These are phyloP conservation scores for Oxygymnocypris stewartii DNA, from an alignment of 2,113 vertebrate genomes.

Conservation along the genomic window DNA sequence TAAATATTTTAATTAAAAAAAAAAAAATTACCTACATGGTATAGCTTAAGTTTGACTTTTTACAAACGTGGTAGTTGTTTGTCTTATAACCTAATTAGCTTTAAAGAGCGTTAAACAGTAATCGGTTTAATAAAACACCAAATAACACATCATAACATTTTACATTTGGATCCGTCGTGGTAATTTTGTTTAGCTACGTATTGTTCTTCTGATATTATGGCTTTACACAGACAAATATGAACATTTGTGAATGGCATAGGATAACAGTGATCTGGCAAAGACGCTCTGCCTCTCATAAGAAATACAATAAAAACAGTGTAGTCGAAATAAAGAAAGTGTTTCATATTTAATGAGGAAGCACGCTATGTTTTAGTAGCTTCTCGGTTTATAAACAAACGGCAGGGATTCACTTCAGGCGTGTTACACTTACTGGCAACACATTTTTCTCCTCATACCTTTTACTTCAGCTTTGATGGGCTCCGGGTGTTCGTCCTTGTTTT, in stretches of 20 bases:
- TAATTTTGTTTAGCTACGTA: background rate
- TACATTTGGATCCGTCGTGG: background rate
- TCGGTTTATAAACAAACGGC: background rate
- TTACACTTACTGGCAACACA: background rate
- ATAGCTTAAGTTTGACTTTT: background rate
- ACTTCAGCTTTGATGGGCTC: constrained; percentile 54
- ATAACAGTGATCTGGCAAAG: background rate
- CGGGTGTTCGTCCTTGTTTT: constrained; percentile 57
- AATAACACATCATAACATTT: background rate
- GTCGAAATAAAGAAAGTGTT: background rate
- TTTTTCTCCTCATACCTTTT: constrained; percentile 50
- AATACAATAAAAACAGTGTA: background rate
- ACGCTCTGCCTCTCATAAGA: background rate
- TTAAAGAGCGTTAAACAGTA: background rate
- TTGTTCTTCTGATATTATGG: background rate
- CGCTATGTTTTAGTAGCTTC: background rate
- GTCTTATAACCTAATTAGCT: background rate
- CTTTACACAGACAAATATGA: background rate
- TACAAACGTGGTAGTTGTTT: background rate
- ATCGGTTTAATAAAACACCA: background rate
- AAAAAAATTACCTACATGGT: background rate
- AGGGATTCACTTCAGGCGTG: background rate
- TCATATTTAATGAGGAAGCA: accelerated
- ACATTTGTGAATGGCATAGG: too few species aligned
- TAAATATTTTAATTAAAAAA: background rate